Conservation (phyloP, 2,888 invertebrate genomes). For the Phania funesta region DNA sequence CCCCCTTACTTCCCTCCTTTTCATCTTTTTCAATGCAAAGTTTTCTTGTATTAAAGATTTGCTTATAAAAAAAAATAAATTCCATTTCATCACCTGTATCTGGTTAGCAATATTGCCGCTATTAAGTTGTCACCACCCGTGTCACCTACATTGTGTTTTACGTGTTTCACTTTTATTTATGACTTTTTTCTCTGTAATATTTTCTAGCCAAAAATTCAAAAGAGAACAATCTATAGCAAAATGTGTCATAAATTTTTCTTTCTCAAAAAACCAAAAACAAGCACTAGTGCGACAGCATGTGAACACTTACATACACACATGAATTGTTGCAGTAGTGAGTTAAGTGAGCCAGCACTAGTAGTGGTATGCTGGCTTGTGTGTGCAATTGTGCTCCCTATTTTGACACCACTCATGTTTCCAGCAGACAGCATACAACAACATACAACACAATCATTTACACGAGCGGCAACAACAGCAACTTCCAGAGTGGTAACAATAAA, state of each 20-base stretch:
- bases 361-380: slow-evolving; percentile 11
- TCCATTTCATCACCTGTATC: slow-evolving; percentile 59
- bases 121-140: slow-evolving; percentile 67
- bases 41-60: not conserved
- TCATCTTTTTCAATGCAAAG: not conserved
- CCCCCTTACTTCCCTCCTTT: too few relatives aligned
- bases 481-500: slow-evolving; percentile 1
- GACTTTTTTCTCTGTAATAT: not conserved
- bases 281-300: not conserved
- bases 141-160: slow-evolving; percentile 65
- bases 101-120: slow-evolving; percentile 59
- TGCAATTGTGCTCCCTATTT: slow-evolving; percentile 63
- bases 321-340: slow-evolving; percentile 21
- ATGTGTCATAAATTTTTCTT: slow-evolving; percentile 61
- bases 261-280: slow-evolving; percentile 6
- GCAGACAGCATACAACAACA: slow-evolving; percentile 56
- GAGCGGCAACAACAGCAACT: slow-evolving; percentile 23
- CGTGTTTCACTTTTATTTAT: slow-evolving; percentile 65
- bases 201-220: slow-evolving; percentile 34
- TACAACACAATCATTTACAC: slow-evolving; percentile 55
- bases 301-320: not conserved
- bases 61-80: not conserved
- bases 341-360: not conserved
- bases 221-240: not conserved
- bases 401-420: slow-evolving; percentile 66